Evolutionary conservation across 2,113 vertebrate genomes (phyloP).

Genomic region (Petromus typicus): DNA sequence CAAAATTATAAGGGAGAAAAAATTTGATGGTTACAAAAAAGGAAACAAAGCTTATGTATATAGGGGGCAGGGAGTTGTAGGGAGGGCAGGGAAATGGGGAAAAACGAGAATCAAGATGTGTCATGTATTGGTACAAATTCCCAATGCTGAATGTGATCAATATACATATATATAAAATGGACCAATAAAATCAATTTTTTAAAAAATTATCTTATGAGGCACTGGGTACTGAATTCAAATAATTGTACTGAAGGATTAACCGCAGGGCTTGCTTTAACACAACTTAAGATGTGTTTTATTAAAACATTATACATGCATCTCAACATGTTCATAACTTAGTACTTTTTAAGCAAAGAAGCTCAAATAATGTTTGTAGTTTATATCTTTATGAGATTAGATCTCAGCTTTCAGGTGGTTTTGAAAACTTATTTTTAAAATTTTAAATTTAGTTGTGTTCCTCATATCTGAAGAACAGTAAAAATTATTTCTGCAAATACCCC

Average conservation of each 20-base stretch:
- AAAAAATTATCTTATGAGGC: too few species aligned
- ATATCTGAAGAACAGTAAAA: constrained; percentile 7
- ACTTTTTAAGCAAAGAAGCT: neutral
- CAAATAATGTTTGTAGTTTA: neutral
- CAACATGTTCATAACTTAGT: neutral
- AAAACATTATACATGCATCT: neutral
- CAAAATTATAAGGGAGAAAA: too few species aligned
- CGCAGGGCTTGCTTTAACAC: neutral
- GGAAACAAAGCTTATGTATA: too few species aligned
- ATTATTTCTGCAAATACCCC: neutral
- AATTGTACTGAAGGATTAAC: neutral
- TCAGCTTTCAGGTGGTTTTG: neutral
- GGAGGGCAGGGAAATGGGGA: too few species aligned
- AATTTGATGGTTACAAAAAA: too few species aligned
- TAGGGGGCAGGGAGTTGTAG: too few species aligned
- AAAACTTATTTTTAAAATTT: constrained; percentile 36
- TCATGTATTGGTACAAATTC: too few species aligned
- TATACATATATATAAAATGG: too few species aligned
- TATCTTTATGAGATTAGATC: neutral
- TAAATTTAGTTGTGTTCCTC: neutral
- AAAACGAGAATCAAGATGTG: too few species aligned
- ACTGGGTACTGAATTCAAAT: constrained; percentile 34
- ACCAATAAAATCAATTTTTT: too few species aligned
- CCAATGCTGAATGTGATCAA: too few species aligned
- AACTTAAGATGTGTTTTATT: constrained; percentile 32